Evolutionary conservation across 2,888 invertebrate genomes (phyloP).

Genomic region (Apodemia mormo): DNA sequence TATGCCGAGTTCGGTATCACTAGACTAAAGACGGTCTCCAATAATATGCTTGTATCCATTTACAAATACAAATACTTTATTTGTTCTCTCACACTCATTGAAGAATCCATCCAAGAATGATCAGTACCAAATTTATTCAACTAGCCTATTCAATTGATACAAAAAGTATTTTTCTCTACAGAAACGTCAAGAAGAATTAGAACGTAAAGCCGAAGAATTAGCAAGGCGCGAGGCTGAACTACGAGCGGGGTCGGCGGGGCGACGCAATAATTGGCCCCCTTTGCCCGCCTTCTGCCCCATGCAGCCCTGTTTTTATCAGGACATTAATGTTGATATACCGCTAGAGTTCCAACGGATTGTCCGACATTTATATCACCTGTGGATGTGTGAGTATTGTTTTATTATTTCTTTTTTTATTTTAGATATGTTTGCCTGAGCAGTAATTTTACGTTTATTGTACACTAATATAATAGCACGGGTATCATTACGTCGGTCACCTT

Average conservation of each 20-base stretch:
- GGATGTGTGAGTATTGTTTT: constrained; percentile 92
- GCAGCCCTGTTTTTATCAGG: constrained; percentile 99
- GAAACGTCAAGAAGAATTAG: constrained; percentile 94
- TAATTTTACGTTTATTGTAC: too few relatives aligned
- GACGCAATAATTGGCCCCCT: constrained; percentile 99
- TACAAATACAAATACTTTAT: too few relatives aligned
- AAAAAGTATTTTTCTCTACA: constrained; percentile 56
- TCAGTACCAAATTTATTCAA: too few relatives aligned
- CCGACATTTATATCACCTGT: constrained; percentile 95
- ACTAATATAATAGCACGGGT: too few relatives aligned
- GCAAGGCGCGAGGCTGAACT: constrained; percentile 94
- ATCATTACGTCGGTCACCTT: too few relatives aligned
- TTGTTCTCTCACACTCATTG: too few relatives aligned
- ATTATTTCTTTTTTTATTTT: constrained; percentile 12
- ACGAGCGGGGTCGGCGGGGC: constrained; percentile 82
- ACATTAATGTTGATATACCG: constrained; percentile 99
- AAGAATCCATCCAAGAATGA: too few relatives aligned
- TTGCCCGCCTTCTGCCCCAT: constrained; percentile 95
- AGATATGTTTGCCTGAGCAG: not conserved
- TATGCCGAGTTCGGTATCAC: too few relatives aligned
- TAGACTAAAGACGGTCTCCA: too few relatives aligned
- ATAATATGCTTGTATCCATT: too few relatives aligned
- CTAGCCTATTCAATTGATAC: not conserved
- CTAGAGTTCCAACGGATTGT: constrained; percentile 98
- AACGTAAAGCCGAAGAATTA: constrained; percentile 94